phyloP scores from a whole-genome alignment of 2,888 invertebrate species.

The Hemaris fuciformis region DNA sequence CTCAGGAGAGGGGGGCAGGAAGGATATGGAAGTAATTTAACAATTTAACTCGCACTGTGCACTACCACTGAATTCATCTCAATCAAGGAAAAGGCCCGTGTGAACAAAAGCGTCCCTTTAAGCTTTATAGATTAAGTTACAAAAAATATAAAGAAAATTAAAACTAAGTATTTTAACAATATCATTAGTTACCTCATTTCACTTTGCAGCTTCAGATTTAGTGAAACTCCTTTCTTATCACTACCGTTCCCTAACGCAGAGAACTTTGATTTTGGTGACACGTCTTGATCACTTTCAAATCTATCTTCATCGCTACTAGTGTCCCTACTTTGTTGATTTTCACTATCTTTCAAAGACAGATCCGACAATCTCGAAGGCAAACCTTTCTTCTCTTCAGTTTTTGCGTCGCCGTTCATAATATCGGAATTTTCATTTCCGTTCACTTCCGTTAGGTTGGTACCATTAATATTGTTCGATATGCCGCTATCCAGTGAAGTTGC shows the following conservation, averaged over 20 bases:
- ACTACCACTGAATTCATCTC: no score
- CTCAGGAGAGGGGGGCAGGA: no score
- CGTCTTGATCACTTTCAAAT: conserved; percentile 63
- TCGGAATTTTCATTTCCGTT: conserved; percentile 34
- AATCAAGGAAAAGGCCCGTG: no score
- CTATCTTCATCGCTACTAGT: conserved; percentile 67
- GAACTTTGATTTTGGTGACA: conserved; percentile 50
- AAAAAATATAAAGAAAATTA: neutral
- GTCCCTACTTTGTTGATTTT: conserved; percentile 50
- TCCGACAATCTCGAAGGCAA: conserved; percentile 63
- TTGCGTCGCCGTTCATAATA: conserved; percentile 33
- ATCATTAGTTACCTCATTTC: conserved; percentile 64
- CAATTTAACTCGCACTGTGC: no score
- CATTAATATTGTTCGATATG: conserved; percentile 63
- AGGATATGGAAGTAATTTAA: no score
- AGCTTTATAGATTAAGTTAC: neutral
- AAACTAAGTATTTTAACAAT: no score
- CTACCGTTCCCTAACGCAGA: conserved; percentile 38
- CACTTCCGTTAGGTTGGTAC: conserved; percentile 38
- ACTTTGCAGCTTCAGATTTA: conserved; percentile 69
- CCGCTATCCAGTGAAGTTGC: conserved; percentile 73
- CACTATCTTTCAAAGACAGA: conserved; percentile 62
- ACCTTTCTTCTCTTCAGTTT: conserved; percentile 47
- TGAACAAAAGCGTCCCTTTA: no score
- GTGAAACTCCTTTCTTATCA: conserved; percentile 65